These are phyloP conservation scores for Clostera curtula DNA, from an alignment of 2,888 invertebrate species.

Conservation along the genomic window DNA sequence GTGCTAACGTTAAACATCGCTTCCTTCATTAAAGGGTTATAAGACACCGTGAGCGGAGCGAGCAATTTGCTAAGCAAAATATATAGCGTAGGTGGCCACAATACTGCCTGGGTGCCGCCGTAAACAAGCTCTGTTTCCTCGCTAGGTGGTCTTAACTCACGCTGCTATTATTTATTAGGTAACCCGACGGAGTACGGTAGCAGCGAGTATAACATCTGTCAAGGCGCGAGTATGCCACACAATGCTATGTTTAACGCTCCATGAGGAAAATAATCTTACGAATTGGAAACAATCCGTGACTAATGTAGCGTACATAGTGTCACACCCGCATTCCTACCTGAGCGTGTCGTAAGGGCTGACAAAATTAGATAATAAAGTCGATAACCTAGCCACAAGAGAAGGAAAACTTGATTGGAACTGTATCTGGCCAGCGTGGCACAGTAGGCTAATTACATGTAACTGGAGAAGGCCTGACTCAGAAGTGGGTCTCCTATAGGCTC, in stretches of 20 bases:
- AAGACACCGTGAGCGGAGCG: slow-evolving; percentile 61
- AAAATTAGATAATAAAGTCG: too few relatives aligned
- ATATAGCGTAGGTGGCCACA: slow-evolving; percentile 67
- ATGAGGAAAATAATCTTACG: too few relatives aligned
- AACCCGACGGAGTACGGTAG: slow-evolving; percentile 48
- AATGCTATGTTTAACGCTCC: slow-evolving; percentile 16
- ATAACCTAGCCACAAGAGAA: too few relatives aligned
- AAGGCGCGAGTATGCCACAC: slow-evolving; percentile 16
- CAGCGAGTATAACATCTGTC: slow-evolving; percentile 49
- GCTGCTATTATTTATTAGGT: slow-evolving; percentile 68
- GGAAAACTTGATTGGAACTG: too few relatives aligned
- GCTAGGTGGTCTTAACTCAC: slow-evolving; percentile 72
- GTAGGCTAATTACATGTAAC: too few relatives aligned
- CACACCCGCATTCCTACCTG: too few relatives aligned
- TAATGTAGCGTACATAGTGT: too few relatives aligned
- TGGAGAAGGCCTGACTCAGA: too few relatives aligned
- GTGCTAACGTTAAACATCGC: slow-evolving; percentile 24
- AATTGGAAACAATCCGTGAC: too few relatives aligned
- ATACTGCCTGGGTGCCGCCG: slow-evolving; percentile 54
- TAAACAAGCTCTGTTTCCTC: slow-evolving; percentile 65
- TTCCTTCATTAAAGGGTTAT: slow-evolving; percentile 70
- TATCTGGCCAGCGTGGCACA: too few relatives aligned
- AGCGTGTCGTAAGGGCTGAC: too few relatives aligned
- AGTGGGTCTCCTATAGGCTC: too few relatives aligned
- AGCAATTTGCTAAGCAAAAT: slow-evolving; percentile 72